Evolutionary conservation across 2,797 vertebrate species (phyloP), one percentile per base, ranked within the genome.

Genomic region (Epinephelus awoara): DNA sequence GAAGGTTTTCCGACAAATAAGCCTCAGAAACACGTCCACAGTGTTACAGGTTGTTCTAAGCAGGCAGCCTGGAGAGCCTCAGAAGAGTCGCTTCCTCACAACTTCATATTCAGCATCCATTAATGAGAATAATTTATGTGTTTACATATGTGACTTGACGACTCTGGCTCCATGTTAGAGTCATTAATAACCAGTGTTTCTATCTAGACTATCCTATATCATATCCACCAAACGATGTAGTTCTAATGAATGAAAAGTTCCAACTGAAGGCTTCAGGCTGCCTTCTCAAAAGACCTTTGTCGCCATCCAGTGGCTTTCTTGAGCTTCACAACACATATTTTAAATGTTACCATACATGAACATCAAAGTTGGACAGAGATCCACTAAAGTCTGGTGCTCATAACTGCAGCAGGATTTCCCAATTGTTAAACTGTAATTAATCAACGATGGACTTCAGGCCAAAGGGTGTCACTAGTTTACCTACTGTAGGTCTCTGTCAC

Each of bases 261-360:
- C 6, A 2, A 11, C 23, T 42, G 13, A 65, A 25, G 46, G 27
- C 19, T 71, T 17, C 18, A 5, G 10, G 8, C 17, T 46, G 18
- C 6, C 3, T 51, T 70, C 49, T 72, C 4, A 69, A 21, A 61
- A 73, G 70, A 58, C 3, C 47, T 70, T 49, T 88, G 70, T 76
- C 65, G 49, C 91, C 92, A 90, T 74, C 89, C 10, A 83, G 88
- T 79, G 90, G 75, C 15, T 34, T 10, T 2, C 7, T 21, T 0
- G 47, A 54, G 64, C 19, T 4, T 72, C 58, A 67, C 17, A 66
- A 64, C 44, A 59, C 3, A 29, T 54, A 14, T n/a, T 66, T 9
- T 6, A 23, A 44, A 49, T 64, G 6, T 18, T 19, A 19, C 2
- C 21, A 7, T 0, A 42, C 44, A 58, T 21, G 3, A 34, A n/a